These are phyloP conservation scores for Meandrina meandrites DNA, from an alignment of 92 coral and sea anemone species.

Conservation along the genomic window DNA sequence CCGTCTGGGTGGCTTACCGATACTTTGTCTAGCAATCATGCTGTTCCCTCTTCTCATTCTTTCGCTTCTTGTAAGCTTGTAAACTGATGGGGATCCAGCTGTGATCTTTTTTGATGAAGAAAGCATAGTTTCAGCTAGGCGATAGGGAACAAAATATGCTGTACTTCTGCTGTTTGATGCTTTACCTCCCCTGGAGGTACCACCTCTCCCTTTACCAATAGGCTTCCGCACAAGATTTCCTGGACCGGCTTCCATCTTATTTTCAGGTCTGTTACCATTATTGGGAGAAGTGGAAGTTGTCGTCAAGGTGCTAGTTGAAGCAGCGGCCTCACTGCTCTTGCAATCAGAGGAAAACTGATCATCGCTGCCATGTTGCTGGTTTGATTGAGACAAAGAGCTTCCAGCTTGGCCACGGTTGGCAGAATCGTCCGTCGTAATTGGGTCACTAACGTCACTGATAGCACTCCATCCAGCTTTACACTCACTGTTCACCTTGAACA, in stretches of 20 bases:
- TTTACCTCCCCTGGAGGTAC: background rate
- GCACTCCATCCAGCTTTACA: background rate
- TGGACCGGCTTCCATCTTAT: background rate
- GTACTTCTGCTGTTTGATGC: background rate
- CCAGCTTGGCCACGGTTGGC: background rate
- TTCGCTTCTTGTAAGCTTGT: background rate
- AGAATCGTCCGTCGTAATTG: background rate
- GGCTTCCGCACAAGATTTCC: background rate
- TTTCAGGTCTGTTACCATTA: background rate
- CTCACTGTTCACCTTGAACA: conserved; percentile 14
- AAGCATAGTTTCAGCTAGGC: conserved; percentile 1
- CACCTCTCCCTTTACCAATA: background rate
- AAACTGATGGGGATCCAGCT: background rate
- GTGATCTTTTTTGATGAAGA: background rate
- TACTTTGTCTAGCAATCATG: background rate
- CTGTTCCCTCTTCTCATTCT: background rate
- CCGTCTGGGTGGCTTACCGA: background rate
- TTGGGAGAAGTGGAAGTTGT: background rate
- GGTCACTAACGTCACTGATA: background rate
- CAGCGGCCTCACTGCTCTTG: background rate
- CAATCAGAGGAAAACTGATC: background rate
- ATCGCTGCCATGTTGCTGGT: background rate
- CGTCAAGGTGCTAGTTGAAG: background rate
- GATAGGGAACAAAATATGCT: background rate
- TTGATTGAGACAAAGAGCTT: background rate